Conservation (phyloP, 2,113 vertebrate genomes). For the Cettia cetti region DNA sequence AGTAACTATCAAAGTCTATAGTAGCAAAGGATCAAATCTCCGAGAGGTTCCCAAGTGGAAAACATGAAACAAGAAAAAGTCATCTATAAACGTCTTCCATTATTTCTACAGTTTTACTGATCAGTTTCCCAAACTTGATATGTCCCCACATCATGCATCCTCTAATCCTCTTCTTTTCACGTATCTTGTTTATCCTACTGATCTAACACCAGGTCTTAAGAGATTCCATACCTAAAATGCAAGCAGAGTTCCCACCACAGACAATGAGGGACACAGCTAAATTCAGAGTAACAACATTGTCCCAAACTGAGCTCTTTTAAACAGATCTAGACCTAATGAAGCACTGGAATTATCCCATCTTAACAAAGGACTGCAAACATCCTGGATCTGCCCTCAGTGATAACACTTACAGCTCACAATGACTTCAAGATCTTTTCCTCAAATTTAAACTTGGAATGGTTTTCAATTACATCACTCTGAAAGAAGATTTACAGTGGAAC, state of each 20-base stretch:
- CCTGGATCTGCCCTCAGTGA: background rate
- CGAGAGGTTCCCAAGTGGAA: background rate
- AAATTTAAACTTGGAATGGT: background rate
- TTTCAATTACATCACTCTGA: background rate
- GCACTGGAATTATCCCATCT: background rate
- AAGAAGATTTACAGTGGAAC: background rate
- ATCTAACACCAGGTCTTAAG: background rate
- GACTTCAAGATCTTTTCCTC: background rate
- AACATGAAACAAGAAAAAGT: background rate
- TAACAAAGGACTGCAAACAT: background rate
- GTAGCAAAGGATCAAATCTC: background rate
- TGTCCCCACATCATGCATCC: background rate
- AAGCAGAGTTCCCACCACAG: background rate
- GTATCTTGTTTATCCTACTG: background rate
- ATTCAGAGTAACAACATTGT: background rate
- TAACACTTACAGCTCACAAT: background rate
- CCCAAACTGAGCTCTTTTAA: background rate
- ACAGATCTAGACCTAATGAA: background rate
- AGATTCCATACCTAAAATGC: background rate
- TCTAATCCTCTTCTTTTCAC: background rate
- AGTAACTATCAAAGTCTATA: background rate
- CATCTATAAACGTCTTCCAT: background rate
- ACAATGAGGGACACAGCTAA: background rate
- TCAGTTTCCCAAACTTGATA: background rate
- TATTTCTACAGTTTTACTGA: background rate